These are phyloP conservation scores for Zeus faber DNA, from an alignment of 2,113 vertebrate species.

Conservation along the genomic window DNA sequence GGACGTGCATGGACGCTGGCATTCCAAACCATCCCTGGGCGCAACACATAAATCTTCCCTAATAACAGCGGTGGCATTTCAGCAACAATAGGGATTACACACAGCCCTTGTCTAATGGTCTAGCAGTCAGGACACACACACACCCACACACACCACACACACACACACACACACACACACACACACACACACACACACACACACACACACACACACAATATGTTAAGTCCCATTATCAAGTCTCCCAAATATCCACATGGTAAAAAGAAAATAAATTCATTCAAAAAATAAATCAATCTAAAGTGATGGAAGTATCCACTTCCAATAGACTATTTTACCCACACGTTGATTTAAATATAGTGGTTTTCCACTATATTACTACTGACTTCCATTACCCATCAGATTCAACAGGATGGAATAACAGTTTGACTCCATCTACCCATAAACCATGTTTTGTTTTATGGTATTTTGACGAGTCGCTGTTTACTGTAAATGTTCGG, in stretches of 20 bases:
- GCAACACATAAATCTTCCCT: conserved; percentile 70
- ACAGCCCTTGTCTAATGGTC: conserved; percentile 61
- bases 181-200: background rate
- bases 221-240: too few relatives aligned
- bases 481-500: too few relatives aligned
- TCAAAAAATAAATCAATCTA: too few relatives aligned
- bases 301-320: too few relatives aligned
- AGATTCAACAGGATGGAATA: too few relatives aligned
- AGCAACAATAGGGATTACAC: conserved; percentile 74
- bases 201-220: background rate
- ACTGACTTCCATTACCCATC: too few relatives aligned
- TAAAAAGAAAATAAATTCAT: background rate
- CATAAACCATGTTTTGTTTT: too few relatives aligned
- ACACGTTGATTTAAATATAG: too few relatives aligned
- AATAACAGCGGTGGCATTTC: conserved; percentile 75
- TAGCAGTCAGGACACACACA: conserved; percentile 52
- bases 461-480: too few relatives aligned
- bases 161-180: conserved; percentile 5
- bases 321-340: too few relatives aligned
- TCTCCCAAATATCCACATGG: background rate
- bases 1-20: conserved; percentile 46
- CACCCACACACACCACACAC: conserved; percentile 23
- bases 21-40: conserved; percentile 66
- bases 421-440: too few relatives aligned
- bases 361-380: too few relatives aligned